Evolutionary conservation across 2,113 vertebrate genomes (phyloP).

Genomic region (Hystrix brachyura): DNA sequence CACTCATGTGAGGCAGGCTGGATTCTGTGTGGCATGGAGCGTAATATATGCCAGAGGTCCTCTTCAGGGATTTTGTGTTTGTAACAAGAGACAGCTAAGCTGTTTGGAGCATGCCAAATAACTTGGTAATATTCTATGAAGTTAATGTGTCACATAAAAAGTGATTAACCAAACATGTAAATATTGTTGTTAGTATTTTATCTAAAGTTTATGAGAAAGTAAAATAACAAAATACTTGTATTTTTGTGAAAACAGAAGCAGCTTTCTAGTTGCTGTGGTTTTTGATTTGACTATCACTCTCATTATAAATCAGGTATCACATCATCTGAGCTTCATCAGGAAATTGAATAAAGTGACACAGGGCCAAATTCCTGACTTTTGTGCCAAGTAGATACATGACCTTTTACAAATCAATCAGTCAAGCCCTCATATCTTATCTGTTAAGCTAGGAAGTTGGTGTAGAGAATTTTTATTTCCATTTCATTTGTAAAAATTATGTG

Average conservation of each 20-base stretch:
- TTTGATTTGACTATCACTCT: neutral
- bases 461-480: constrained; percentile 1
- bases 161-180: neutral
- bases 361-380: neutral
- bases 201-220: constrained; percentile 8
- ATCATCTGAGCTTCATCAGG: neutral
- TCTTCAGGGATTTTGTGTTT: neutral
- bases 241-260: neutral
- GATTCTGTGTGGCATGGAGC: neutral
- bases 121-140: neutral
- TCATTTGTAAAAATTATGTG: constrained; percentile 36
- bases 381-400: neutral
- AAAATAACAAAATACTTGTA: neutral
- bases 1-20: neutral
- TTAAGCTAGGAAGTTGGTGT: neutral
- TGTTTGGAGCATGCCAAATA: constrained; percentile 6
- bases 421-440: neutral
- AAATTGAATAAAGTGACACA: neutral
- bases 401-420: neutral
- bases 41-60: neutral
- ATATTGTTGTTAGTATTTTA: neutral
- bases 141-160: constrained; percentile 49
- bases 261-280: neutral
- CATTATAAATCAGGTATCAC: neutral
- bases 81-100: neutral